Evolutionary conservation across 92 coral and sea anemone species (phyloP), one percentile per base, ranked within the genome.

Genomic region (Epizoanthus stellaris): DNA sequence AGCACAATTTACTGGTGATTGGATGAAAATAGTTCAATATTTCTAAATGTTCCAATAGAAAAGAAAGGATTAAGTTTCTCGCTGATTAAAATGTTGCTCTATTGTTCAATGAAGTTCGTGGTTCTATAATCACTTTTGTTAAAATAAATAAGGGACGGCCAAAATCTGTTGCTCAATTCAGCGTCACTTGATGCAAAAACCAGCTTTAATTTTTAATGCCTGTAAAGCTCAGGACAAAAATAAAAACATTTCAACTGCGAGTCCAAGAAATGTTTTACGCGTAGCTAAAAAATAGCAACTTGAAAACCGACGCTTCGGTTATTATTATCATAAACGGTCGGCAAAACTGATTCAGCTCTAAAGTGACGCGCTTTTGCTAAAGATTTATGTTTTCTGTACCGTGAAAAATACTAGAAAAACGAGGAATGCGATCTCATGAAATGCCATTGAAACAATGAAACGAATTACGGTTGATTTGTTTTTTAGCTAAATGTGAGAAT

Each of bases 361-460:
- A 49, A 49, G 13, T 20, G 58, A 15, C 76, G 47, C 47, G 14
- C 76, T 7, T 71, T 71, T 17, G 36, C 3, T 72, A 43, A 15
- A 72, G 21, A 72, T 43, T 43, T n/a, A 72, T 72, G 77, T 72
- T 72, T 10, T 20, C 38, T 47, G 23, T n/a, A 43, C 11, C 77
- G 21, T 72, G 39, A 19, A n/a, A 72, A 72, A 72, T 72, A 47
- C 2, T 25, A 14, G 60, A 68, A 49, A 19, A 49, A n/a, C 42
- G 36, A 72, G 77, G n/a, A 45, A 43, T 43, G 56, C 10, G 56
- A 72, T 10, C 21, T 72, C 77, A 40, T 13, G 47, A 47, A 15
- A 7, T 47, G 9, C 77, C n/a, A 13, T n/a, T 9, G n/a, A 72
- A 43, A 21, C 39, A 72, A 72, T 43, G 77, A 20, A 17, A 6